Base-by-base conservation (phyloP, 2,113 vertebrate species). In the Halcyon malimbica region DNA sequence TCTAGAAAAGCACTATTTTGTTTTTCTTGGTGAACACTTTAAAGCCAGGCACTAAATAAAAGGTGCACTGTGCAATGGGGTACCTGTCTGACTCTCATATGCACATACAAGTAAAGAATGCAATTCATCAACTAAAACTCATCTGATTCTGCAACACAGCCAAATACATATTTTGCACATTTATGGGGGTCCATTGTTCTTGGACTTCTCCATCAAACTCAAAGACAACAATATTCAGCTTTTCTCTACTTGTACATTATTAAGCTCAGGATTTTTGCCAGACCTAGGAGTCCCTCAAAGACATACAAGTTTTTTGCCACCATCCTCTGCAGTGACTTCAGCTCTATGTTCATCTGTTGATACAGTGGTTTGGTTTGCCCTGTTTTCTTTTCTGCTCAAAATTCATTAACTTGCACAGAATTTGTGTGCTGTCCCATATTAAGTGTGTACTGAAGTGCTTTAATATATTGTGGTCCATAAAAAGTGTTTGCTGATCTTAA, bases 91-190 rank as follows among this genome's bases (percentile, higher is more conserved):
- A 11, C 4, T 51, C 28, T 64, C 48, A 6, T 16, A 29, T 2
- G 31, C 6, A 23, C 21, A 31, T 11, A 3, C 0, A 1, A 53
- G 2, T 11, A 9, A 42, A 26, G 15, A 42, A 10, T 3, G 20
- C 3, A 80, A 6, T 16, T 33, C 39, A 8, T 12, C 25, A 10
- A 11, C 62, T 50, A 73, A 76, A 76, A 28, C 16, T 64, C 28
- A 28, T 2, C 19, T 35, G 17, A 42, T 24, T 42, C 73, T 82
- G 13, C 51, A 53, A 11, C 12, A 20, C 1, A 65, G 5, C 6
- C 51, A 53, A 29, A 42, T 1, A 1, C 1, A 2, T 39, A 21
- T 13, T 86, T 69, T 69, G 10, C 46, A 67, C 4, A 17, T 19
- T 31, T 73, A 2, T 35, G 23, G 4, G 10, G 19, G 5, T 44